Percentiles rank a stretch among this genome's conserved stretches.
These are phyloP conservation scores for Drosophila nebulosa DNA, from an alignment of 1,140 invertebrate species.

Conservation along the genomic window DNA sequence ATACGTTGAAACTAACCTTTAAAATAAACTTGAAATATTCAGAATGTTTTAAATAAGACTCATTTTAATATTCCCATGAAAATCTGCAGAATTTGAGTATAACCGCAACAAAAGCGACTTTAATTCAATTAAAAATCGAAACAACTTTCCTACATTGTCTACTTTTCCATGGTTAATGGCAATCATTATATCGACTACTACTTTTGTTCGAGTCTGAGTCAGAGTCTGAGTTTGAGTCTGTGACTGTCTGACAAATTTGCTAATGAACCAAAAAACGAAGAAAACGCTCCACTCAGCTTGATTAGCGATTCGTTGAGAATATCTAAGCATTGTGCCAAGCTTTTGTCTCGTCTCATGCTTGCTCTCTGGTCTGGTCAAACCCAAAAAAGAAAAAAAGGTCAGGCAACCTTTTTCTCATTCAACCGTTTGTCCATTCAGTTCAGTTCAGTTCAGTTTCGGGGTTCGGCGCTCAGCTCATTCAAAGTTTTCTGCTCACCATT, in stretches of 20 bases:
- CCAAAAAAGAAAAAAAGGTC: constrained; percentile 27
- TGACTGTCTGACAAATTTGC: neutral
- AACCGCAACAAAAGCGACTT: too few species aligned
- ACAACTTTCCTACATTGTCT: too few species aligned
- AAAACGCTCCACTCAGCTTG: constrained; percentile 14
- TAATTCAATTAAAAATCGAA: too few species aligned
- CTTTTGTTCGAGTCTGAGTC: too few species aligned
- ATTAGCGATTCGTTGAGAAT: constrained; percentile 34
- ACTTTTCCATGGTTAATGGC: neutral
- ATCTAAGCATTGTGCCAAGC: constrained; percentile 10
- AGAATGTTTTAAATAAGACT: too few species aligned
- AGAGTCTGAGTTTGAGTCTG: too few species aligned
- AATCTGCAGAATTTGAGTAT: too few species aligned
- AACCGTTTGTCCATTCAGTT: constrained; percentile 27
- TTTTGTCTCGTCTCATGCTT: constrained; percentile 27
- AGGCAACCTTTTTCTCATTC: constrained; percentile 31
- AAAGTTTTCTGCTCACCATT: constrained; percentile 29
- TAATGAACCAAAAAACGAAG: neutral
- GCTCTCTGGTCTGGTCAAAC: constrained; percentile 20
- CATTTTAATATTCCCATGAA: too few species aligned
- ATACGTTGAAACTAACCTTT: too few species aligned
- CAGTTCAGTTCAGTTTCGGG: too few species aligned
- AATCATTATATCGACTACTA: neutral
- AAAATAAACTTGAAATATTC: too few species aligned
- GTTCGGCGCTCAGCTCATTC: constrained; percentile 34